Conservation (phyloP, 2,797 vertebrate genomes). For the Tapirus indicus region DNA sequence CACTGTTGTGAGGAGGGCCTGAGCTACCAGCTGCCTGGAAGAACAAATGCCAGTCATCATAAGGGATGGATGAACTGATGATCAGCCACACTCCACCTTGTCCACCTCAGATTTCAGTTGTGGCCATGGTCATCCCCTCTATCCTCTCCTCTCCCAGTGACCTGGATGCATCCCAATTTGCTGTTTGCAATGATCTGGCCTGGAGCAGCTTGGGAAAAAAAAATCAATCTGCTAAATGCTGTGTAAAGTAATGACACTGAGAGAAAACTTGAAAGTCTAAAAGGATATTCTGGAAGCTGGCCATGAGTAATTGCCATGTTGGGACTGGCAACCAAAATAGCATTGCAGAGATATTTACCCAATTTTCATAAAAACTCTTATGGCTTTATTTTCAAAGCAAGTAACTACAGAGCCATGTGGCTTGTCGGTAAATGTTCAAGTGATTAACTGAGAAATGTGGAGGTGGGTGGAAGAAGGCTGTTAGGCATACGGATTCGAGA, state of each 20-base stretch:
- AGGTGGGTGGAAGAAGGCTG: constrained; percentile 80
- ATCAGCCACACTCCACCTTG: background rate
- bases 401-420: constrained; percentile 83
- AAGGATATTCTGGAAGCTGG: constrained; percentile 65
- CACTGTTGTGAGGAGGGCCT: background rate
- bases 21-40: constrained; percentile 11
- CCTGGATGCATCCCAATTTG: background rate
- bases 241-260: constrained; percentile 64
- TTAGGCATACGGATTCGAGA: constrained; percentile 57
- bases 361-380: constrained; percentile 85
- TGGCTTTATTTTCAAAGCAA: constrained; percentile 84
- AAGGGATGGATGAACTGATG: background rate
- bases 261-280: constrained; percentile 74
- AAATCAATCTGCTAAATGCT: constrained; percentile 24
- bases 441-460: constrained; percentile 82
- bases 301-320: constrained; percentile 81
- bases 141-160: background rate
- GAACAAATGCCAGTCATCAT: background rate
- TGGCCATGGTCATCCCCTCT: background rate
- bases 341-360: constrained; percentile 79
- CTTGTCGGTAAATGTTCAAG: constrained; percentile 78
- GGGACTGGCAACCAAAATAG: constrained; percentile 77
- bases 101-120: background rate
- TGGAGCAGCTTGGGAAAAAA: background rate
- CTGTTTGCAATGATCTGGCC: constrained; percentile 38